Evolutionary conservation across 2,113 vertebrate genomes (phyloP), one percentile per base, ranked within the genome.

Genomic region (Junco hyemalis): DNA sequence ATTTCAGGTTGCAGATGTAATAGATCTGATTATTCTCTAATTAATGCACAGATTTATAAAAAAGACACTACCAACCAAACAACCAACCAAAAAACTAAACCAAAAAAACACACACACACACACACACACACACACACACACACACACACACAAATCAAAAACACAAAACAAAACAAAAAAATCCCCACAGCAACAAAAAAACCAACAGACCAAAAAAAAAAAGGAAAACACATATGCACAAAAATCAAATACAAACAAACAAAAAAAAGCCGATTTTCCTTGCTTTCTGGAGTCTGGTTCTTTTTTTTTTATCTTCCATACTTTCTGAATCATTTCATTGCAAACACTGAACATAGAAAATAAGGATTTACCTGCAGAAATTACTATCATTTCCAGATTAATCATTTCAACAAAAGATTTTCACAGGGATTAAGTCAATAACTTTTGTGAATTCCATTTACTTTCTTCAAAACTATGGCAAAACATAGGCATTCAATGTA

Each of bases 201-300:
- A n/a, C 3, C 28, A 4, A 22, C 5, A 36, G 28, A 17, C 15
- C 7, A 3, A 18, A 40, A 40, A 40, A 40, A 28, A 33, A 29
- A 12, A 38, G n/a, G n/a, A 33, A 54, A 4, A 2, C 2, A 12
- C 4, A 53, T 5, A 24, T 5, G 9, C 16, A 14, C 10, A 38
- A 54, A 63, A 64, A 24, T 28, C 22, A 69, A 29, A 29, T 26
- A n/a, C 23, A 73, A 47, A 23, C 5, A 29, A 44, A 35, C 6
- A 60, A 50, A 33, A 47, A 35, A 42, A 51, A 29, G 4, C 1
- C 3, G 3, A 12, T 15, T 51, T 78, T 78, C 8, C 14, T 78
- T 56, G 4, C 2, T 40, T 68, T 64, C 4, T 42, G 9, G 2
- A 1, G 1, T 66, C 71, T 50, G 2, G 2, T 8, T 25, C 5